Percentiles rank a stretch among this genome's conserved stretches.
Evolutionary conservation across 2,113 vertebrate genomes (phyloP).

Genomic region (Pseudopodoces humilis): DNA sequence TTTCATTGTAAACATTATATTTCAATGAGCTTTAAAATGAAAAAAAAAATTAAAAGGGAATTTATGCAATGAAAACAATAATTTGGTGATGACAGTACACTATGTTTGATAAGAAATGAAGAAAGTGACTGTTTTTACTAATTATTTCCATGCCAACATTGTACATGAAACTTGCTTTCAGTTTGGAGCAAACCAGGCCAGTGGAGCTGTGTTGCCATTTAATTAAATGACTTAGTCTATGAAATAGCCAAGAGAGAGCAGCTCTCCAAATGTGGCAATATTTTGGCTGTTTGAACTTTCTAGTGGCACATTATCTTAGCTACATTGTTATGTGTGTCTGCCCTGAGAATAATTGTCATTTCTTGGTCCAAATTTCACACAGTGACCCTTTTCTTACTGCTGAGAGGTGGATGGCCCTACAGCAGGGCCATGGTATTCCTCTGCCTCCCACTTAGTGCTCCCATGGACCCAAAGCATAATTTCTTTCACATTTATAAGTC

Average conservation of each 20-base stretch:
- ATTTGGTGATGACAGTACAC: constrained; percentile 37
- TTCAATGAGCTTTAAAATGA: neutral
- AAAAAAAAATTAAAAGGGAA: neutral
- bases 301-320: neutral
- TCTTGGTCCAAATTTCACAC: neutral
- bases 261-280: constrained; percentile 1
- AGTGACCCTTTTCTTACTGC: neutral
- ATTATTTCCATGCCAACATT: constrained; percentile 49
- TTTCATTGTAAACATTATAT: constrained; percentile 16
- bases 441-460: neutral
- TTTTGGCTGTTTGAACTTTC: neutral
- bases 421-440: neutral
- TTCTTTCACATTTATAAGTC: neutral
- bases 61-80: constrained; percentile 54
- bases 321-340: neutral
- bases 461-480: neutral
- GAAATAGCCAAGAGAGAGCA: constrained; percentile 15
- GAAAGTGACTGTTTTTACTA: constrained; percentile 54
- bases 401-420: neutral
- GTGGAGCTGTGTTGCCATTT: constrained; percentile 10
- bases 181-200: constrained; percentile 30
- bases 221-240: constrained; percentile 51
- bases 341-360: neutral
- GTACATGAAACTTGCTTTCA: constrained; percentile 43
- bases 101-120: constrained; percentile 50